Base-by-base conservation (phyloP, 92 coral and sea anemone genomes). In the Porites cylindrica region DNA sequence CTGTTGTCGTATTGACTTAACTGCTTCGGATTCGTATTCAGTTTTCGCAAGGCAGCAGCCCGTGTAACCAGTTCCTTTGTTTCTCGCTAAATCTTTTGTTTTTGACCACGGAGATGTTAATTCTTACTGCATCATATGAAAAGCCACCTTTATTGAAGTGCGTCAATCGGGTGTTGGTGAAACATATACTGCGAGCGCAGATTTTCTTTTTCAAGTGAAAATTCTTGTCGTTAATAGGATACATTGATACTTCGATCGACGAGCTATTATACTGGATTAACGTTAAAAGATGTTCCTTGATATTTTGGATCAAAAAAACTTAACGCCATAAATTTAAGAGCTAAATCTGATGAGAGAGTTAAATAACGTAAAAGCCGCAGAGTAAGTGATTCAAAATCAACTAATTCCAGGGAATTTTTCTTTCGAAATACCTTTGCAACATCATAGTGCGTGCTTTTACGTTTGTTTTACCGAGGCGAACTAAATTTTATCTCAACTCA, bases 11-110 rank as follows among this genome's bases (percentile, higher is more conserved):
- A 12, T 63, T 29, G 53, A 29, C 53, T 59, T 32, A 70, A 82
- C 59, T 82, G 77, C 54, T 1, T 68, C 19, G 70, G 68, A 82
- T 52, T 82, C 56, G n/a, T 68, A 70, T 61, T 70, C 78, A 38
- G 53, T 9, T 47, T 18, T 70, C 60, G 29, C 56, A 29, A 82
- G 86, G 77, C 70, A 23, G 17, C 71, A 58, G 59, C 20, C 86
- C 86, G 78, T 54, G 86, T 21, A 4, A 56, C 61, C 61, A 56
- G 16, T 14, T 10, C 13, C 13, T 56, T 56, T 56, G 11, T 10
- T 10, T 56, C 16, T 38, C 47, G 47, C 47, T 56, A 11, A 11
- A 56, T 56, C 61, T 10, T 56, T 56, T 14, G 61, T 56, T 14
- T 14, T 56, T 56, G 61, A 56, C 61, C 61, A 12, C 3, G 8